Percentiles rank a stretch among this genome's conserved stretches.
Evolutionary conservation across 2,797 vertebrate species (phyloP).

Genomic region (Diglossa cyanea): DNA sequence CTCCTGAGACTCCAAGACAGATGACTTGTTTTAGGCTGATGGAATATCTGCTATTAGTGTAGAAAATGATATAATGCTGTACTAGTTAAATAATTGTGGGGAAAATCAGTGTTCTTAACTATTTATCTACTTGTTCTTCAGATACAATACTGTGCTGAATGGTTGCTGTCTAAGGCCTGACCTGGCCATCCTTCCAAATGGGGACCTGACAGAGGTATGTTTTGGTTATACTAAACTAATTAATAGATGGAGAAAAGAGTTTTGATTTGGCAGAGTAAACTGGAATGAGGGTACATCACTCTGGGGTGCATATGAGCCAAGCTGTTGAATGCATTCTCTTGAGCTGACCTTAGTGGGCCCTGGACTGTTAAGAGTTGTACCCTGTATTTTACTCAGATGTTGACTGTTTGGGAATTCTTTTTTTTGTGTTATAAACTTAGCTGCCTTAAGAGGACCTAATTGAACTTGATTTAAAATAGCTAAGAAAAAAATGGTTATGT

Average conservation of each 20-base stretch:
- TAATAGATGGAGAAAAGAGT: not conserved
- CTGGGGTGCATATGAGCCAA: not conserved
- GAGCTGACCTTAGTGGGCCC: not conserved
- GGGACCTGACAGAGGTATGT: conserved; percentile 89
- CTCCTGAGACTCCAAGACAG: not conserved
- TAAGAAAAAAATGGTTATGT: not conserved
- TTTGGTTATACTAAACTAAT: not conserved
- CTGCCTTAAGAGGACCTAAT: not conserved
- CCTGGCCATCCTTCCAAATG: conserved; percentile 84
- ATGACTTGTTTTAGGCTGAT: not conserved
- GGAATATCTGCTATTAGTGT: not conserved
- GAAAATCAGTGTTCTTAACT: not conserved
- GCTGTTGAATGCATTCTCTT: not conserved
- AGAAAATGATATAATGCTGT: not conserved
- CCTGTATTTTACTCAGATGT: not conserved
- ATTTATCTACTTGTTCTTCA: conserved; percentile 54
- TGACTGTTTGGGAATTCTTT: not conserved
- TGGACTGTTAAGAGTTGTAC: not conserved
- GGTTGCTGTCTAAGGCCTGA: conserved; percentile 88
- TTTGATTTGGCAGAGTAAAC: not conserved
- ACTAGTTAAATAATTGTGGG: not conserved
- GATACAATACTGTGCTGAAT: conserved; percentile 87
- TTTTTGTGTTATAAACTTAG: not conserved
- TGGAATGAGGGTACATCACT: not conserved
- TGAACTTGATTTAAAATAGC: not conserved